Evolutionary conservation across 1,140 invertebrate species (phyloP), one percentile per base, ranked within the genome.

Genomic region (Rhopalosiphum padi): DNA sequence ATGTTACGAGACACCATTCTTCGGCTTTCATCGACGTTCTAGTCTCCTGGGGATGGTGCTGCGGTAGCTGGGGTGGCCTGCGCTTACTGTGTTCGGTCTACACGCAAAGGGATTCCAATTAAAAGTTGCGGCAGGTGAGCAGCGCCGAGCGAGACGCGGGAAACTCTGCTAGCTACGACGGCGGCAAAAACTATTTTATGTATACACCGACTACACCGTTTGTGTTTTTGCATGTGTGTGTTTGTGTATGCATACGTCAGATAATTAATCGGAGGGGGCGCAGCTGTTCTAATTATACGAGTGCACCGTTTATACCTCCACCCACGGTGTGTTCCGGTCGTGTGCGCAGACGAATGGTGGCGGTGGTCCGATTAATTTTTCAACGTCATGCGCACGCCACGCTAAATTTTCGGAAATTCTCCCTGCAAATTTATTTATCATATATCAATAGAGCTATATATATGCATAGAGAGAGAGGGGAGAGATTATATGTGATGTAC

Each of bases 121-220:
- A 93, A 93, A 93, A 93, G 77, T 93, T 93, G 82, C 91, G 82
- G 77, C 91, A 92, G 91, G 91, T 92, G 48, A 85, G 68, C 46
- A 85, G 21, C n/a, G 41, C 21, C 35, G n/a, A 83, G n/a, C 91
- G 91, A 92, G 82, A 92, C 68, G n/a, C 48, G 43, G 60, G 68
- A 21, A 83, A 91, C 68, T 82, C 90, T 83, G 68, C 68, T 7
- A 51, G 48, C 48, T 51, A 23, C 22, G 30, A 35, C 2, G 21
- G 35, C 21, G 48, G 87, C n/a, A 53, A 89, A 89, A 89, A 89
- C 87, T 89, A 89, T 53, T n/a, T 53, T 25, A 82, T 41, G 51
- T 90, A 55, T 11, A 37, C 85, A 35, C 30, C 30, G 46, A 41
- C 35, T 41, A 23, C 37, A 25, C 35, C 22, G 83, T 25, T 43